phyloP scores from a whole-genome alignment of 2,888 invertebrate species.

The Tinea semifulvella region DNA sequence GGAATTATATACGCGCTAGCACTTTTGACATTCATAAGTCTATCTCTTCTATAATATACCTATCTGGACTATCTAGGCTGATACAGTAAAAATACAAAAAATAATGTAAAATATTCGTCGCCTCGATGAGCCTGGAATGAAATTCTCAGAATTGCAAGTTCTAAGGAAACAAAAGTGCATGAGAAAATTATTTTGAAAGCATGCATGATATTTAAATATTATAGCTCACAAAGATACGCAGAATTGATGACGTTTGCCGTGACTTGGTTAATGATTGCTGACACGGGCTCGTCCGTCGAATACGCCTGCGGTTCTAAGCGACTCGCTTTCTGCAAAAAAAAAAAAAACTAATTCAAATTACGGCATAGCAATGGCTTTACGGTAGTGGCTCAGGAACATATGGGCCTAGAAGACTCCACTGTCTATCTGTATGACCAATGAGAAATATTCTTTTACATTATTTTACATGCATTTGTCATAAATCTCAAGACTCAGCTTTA shows the following conservation, averaged over 20 bases:
- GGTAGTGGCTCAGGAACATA: no score
- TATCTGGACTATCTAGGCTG: no score
- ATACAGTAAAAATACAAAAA: no score
- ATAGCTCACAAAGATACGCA: slow-evolving; percentile 55
- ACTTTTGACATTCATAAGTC: no score
- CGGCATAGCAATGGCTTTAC: not conserved
- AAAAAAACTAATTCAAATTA: not conserved
- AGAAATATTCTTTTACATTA: no score
- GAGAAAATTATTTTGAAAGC: slow-evolving; percentile 5
- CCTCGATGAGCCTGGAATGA: not conserved
- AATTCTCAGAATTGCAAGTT: not conserved
- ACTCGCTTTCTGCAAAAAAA: slow-evolving; percentile 50
- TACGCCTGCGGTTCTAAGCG: slow-evolving; percentile 43
- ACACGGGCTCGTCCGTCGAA: slow-evolving; percentile 39
- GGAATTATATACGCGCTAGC: no score
- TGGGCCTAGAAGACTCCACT: no score
- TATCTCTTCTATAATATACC: no score
- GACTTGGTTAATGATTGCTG: slow-evolving; percentile 46
- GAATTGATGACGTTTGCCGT: slow-evolving; percentile 43
- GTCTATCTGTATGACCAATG: no score
- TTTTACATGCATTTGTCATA: no score
- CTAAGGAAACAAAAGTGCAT: slow-evolving; percentile 9
- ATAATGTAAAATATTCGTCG: not conserved
- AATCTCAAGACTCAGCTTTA: no score
- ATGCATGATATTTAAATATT: slow-evolving; percentile 8